Conservation (phyloP, 2,113 vertebrate species). For the Trematocara macrostoma region DNA sequence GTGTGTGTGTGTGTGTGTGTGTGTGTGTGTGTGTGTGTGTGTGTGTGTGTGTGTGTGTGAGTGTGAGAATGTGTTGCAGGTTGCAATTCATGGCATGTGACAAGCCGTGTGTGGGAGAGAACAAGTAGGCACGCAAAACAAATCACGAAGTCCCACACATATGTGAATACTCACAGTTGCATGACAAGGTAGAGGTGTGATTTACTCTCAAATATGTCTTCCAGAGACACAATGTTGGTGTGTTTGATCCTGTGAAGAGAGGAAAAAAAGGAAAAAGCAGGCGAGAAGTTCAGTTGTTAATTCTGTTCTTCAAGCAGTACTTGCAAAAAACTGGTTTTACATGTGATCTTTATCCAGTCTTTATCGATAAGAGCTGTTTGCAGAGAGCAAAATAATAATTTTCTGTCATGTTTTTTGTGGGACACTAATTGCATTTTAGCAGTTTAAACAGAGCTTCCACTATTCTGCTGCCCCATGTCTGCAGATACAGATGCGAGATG, state of each 20-base stretch:
- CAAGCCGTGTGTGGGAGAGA: constrained; percentile 18
- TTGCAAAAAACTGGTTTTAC: neutral
- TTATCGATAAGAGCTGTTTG: neutral
- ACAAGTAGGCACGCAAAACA: neutral
- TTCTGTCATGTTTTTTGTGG: neutral
- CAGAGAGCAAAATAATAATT: neutral
- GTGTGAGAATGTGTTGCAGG: neutral
- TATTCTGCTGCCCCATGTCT: constrained; percentile 33
- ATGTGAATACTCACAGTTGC: constrained; percentile 89
- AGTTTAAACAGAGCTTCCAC: neutral
- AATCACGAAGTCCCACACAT: constrained; percentile 11
- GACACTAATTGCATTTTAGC: neutral
- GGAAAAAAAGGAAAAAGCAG: neutral
- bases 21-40: neutral
- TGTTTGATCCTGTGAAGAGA: constrained; percentile 86
- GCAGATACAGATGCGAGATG: constrained; percentile 17
- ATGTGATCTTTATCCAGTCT: neutral
- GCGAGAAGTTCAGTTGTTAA: neutral
- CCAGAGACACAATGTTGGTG: constrained; percentile 93
- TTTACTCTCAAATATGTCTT: constrained; percentile 94
- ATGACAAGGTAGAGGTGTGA: constrained; percentile 98
- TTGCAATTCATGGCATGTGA: constrained; percentile 57
- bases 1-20: neutral
- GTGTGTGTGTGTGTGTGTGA: rapidly evolving
- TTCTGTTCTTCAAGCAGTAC: neutral